Evolutionary conservation across 2,113 vertebrate genomes (phyloP).

Genomic region (Eonycteris spelaea): DNA sequence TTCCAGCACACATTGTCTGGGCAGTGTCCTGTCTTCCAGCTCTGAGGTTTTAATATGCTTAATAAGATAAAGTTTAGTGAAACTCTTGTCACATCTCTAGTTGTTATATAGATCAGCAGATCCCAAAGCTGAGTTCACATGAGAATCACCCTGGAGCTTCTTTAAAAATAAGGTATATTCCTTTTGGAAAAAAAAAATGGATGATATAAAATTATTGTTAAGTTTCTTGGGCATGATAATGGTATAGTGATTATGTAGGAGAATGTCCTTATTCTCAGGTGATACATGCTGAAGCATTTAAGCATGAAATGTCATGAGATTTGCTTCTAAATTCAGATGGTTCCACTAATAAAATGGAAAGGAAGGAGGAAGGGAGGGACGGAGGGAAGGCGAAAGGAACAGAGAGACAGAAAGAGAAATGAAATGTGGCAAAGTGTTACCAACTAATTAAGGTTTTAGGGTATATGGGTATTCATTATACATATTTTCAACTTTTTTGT

Average conservation of each 20-base stretch:
- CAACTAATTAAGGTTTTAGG: background rate
- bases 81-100: background rate
- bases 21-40: background rate
- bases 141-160: background rate
- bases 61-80: background rate
- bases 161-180: background rate
- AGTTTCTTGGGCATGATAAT: background rate
- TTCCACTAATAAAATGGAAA: background rate
- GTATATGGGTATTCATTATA: background rate
- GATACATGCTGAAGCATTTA: background rate
- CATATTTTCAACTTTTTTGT: background rate
- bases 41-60: background rate
- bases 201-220: background rate
- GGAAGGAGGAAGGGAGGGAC: background rate
- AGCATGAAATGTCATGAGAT: background rate
- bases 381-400: background rate
- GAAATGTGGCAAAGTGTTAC: background rate
- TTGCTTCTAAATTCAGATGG: background rate
- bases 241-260: background rate
- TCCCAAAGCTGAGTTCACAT: background rate
- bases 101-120: background rate
- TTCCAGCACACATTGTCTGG: background rate
- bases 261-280: background rate
- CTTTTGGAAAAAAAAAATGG: conserved; percentile 24
- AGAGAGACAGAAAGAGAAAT: background rate